A percentile compares a stretch with the other conserved stretches of the same genome.
These are phyloP conservation scores for Deilephila elpenor DNA, from an alignment of 2,888 invertebrate species.

Conservation along the genomic window DNA sequence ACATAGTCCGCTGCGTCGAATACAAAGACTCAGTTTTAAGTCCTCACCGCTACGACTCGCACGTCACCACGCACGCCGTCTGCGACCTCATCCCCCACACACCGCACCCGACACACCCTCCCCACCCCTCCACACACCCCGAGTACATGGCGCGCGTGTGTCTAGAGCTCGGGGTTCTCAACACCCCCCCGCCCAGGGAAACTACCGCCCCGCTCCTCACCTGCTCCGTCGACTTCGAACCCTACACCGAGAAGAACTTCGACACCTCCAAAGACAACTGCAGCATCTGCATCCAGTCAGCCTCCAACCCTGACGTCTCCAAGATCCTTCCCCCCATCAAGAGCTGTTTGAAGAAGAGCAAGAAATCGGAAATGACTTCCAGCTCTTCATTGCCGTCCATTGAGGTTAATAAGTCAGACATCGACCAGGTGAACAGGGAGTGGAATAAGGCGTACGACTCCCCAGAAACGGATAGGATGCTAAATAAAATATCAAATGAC, in stretches of 20 bases:
- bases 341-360: conserved; percentile 76
- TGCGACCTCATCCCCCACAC: conserved; percentile 75
- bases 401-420: conserved; percentile 65
- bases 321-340: conserved; percentile 72
- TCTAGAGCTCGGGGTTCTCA: conserved; percentile 80
- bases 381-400: conserved; percentile 74
- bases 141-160: conserved; percentile 80
- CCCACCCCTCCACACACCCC: conserved; percentile 53
- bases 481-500: conserved; percentile 92
- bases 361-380: conserved; percentile 53
- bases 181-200: conserved; percentile 55
- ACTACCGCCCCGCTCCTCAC: conserved; percentile 59
- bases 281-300: conserved; percentile 67
- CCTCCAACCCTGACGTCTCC: conserved; percentile 70
- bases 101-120: conserved; percentile 58
- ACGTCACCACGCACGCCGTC: conserved; percentile 59
- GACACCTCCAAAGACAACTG: conserved; percentile 72
- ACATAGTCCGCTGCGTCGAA: conserved; percentile 80
- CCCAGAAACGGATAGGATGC: conserved; percentile 85
- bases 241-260: conserved; percentile 62
- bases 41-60: conserved; percentile 57
- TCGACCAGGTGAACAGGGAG: conserved; percentile 70
- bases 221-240: conserved; percentile 70
- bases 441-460: conserved; percentile 72
- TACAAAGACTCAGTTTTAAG: conserved; percentile 65